These are phyloP conservation scores for Helicoverpa assulta DNA, from an alignment of 2,888 invertebrate genomes.

Conservation along the genomic window DNA sequence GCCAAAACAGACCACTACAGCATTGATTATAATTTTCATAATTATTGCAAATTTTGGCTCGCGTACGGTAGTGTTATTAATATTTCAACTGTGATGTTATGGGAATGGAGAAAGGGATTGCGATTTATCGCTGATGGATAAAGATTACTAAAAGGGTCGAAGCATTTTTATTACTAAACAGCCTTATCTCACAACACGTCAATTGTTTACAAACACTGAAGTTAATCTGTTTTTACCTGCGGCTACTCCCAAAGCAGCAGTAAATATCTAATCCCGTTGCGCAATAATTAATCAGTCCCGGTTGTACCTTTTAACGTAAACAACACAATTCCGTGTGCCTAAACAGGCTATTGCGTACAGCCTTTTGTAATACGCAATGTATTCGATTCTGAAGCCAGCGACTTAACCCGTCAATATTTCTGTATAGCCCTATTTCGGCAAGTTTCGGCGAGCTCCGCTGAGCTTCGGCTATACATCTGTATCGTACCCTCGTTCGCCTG, in stretches of 20 bases:
- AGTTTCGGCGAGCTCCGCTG: conserved; percentile 33
- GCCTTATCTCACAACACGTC: too few species aligned
- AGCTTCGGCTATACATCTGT: conserved; percentile 44
- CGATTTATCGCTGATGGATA: background rate
- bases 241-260: background rate
- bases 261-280: background rate
- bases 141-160: background rate
- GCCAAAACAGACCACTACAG: conserved; percentile 16
- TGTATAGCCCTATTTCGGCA: conserved; percentile 54
- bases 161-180: background rate
- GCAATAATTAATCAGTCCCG: conserved; percentile 3
- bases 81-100: background rate
- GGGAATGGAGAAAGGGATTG: background rate
- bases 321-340: conserved; percentile 1
- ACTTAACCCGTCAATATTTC: conserved; percentile 68
- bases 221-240: conserved; percentile 1
- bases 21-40: conserved; percentile 23
- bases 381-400: conserved; percentile 27
- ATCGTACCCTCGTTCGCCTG: conserved; percentile 81
- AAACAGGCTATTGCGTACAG: conserved; percentile 1
- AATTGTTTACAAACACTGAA: too few species aligned
- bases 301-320: conserved; percentile 3
- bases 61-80: background rate
- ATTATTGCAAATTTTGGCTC: background rate
- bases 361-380: conserved; percentile 9